Base-by-base conservation (phyloP, 2,888 invertebrate genomes). In the Apeira syringaria region DNA sequence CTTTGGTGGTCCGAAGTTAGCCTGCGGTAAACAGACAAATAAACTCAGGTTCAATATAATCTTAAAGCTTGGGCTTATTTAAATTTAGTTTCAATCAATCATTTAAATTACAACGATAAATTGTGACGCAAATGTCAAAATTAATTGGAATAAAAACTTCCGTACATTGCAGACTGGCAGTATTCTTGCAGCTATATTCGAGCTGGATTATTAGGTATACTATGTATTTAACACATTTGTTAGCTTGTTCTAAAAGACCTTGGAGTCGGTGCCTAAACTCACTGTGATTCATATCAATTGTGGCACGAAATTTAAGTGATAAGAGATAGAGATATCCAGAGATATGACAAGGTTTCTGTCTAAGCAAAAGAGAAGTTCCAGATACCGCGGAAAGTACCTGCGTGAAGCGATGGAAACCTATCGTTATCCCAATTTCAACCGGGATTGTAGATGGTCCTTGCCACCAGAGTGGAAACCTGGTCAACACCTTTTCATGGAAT, bases 221-320 rank as follows among this genome's bases (percentile, higher is more conserved):
- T 20, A 20, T 2, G 7, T 20, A 20, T 20, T 20, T 20, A 1
- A 20, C 18, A 20, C 15, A 3, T 4, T 15, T 15, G 18, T 20
- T 4, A 5, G 43, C 35, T 33, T 15, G 41, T 36, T 35, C 20
- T 24, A 15, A 32, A 59, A 57, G 58, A 73, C 76, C 74, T 73
- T 59, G 42, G 53, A 59, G 64, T 63, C 60, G 64, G 64, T 70
- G 67, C 59, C 61, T 64, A 58, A 67, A 70, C 64, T 63, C 50
- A 34, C 49, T 50, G 68, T 74, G 74, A 75, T 71, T 75, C 71
- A 74, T 68, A 55, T 50, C 44, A 40, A 25, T 25, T 36, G 24
- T 18, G 38, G 9, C 7, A 11, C 7, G 7, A 10, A n/a, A 11
- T 8, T 9, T 10, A 33, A 43, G 37, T 38, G 12, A 42, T 28